Percentiles rank a stretch among this genome's conserved stretches.
Conservation (phyloP, 2,888 invertebrate species). For the Halictus ligatus region DNA sequence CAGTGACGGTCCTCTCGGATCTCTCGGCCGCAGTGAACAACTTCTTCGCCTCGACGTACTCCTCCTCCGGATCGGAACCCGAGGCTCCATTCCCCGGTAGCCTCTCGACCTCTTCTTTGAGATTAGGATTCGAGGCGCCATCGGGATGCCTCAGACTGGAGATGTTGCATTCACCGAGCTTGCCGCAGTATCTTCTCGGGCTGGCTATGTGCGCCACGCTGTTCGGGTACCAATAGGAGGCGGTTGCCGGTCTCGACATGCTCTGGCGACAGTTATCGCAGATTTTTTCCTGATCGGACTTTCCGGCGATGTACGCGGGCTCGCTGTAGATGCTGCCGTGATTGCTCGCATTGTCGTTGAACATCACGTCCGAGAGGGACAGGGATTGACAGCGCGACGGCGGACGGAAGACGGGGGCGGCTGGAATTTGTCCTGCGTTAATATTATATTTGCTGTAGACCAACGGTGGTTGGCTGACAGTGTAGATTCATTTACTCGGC, state of each 20-base stretch:
- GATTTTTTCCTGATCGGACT: conserved; percentile 88
- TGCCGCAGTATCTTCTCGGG: conserved; percentile 88
- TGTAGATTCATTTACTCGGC: conserved; percentile 4
- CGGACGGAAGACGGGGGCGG: conserved; percentile 82
- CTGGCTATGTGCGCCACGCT: conserved; percentile 85
- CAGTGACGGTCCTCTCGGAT: conserved; percentile 82
- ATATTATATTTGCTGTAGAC: conserved; percentile 67
- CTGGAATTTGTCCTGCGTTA: conserved; percentile 79
- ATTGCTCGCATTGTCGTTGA: conserved; percentile 88
- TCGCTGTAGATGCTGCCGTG: conserved; percentile 95
- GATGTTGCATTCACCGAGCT: conserved; percentile 86
- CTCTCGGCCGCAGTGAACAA: conserved; percentile 79
- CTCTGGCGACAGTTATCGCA: conserved; percentile 91
- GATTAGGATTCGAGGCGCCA: conserved; percentile 96
- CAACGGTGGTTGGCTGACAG: conserved; percentile 22
- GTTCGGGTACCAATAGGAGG: conserved; percentile 88
- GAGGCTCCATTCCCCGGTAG: conserved; percentile 88
- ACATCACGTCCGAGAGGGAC: conserved; percentile 89
- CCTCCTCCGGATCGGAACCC: conserved; percentile 86
- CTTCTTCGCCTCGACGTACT: conserved; percentile 84
- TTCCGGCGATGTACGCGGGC: conserved; percentile 88
- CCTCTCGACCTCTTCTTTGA: conserved; percentile 89
- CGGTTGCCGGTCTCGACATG: conserved; percentile 89
- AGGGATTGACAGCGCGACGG: conserved; percentile 90
- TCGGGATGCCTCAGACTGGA: conserved; percentile 94